Evolutionary conservation across 2,888 invertebrate species (phyloP).

Genomic region (Cacoxenus indagator): DNA sequence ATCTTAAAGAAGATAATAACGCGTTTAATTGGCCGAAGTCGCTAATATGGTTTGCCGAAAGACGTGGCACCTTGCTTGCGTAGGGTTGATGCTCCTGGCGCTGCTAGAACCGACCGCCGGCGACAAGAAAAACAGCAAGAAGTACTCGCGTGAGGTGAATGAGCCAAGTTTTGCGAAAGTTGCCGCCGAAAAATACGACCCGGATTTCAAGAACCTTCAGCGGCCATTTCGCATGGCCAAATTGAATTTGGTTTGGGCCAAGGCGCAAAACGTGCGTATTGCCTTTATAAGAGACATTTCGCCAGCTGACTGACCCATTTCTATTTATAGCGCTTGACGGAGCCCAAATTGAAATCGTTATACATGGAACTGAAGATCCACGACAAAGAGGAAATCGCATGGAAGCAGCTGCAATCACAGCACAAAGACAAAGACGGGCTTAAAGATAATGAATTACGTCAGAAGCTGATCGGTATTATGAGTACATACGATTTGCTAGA

Average conservation of each 20-base stretch:
- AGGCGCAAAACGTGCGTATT: slow-evolving; percentile 85
- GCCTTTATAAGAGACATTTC: not conserved
- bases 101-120: slow-evolving; percentile 36
- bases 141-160: slow-evolving; percentile 66
- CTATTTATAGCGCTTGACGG: slow-evolving; percentile 78
- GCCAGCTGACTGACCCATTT: not conserved
- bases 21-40: no score
- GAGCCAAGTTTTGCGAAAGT: slow-evolving; percentile 51
- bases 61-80: slow-evolving; percentile 34
- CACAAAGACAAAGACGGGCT: slow-evolving; percentile 89
- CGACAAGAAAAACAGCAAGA: slow-evolving; percentile 58
- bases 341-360: slow-evolving; percentile 86
- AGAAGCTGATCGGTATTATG: slow-evolving; percentile 86
- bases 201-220: slow-evolving; percentile 80
- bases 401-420: slow-evolving; percentile 85
- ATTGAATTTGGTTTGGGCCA: slow-evolving; percentile 89
- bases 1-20: no score
- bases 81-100: slow-evolving; percentile 37
- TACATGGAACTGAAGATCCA: slow-evolving; percentile 92
- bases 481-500: slow-evolving; percentile 84
- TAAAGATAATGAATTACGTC: slow-evolving; percentile 84
- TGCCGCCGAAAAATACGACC: slow-evolving; percentile 66
- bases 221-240: slow-evolving; percentile 93
- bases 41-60: slow-evolving; percentile 13
- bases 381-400: slow-evolving; percentile 90